Conservation (phyloP, 2,888 invertebrate genomes). For the Drosophila pseudotalamancana region DNA sequence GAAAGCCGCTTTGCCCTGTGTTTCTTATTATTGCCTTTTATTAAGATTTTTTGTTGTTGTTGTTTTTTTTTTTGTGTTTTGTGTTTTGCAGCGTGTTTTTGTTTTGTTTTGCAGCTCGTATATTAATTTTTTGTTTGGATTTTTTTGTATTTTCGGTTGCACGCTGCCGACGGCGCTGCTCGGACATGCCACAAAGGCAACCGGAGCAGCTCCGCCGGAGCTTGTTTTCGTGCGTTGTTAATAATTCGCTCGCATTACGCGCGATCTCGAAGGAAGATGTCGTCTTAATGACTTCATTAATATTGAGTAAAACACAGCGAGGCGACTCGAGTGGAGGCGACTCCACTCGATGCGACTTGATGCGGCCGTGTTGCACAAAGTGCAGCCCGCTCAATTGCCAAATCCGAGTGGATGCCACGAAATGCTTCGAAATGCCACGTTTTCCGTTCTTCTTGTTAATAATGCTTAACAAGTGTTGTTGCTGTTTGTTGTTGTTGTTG, state of each 20-base stretch:
- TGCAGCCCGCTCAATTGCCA: constrained; percentile 62
- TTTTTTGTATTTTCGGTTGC: constrained; percentile 9
- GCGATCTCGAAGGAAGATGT: constrained; percentile 77
- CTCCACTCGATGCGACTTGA: not conserved
- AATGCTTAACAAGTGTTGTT: constrained; percentile 12
- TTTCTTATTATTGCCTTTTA: constrained; percentile 67
- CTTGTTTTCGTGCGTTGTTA: constrained; percentile 77
- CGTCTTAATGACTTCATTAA: constrained; percentile 80
- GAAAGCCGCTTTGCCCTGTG: constrained; percentile 71
- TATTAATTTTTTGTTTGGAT: constrained; percentile 39
- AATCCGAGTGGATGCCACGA: constrained; percentile 30
- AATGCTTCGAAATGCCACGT: constrained; percentile 52
- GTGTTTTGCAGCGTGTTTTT: constrained; percentile 5
- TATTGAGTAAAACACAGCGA: constrained; percentile 74
- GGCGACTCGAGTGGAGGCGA: not conserved
- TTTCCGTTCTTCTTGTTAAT: constrained; percentile 12
- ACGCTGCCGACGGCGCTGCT: constrained; percentile 51
- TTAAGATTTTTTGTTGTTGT: constrained; percentile 27
- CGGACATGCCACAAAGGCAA: constrained; percentile 40
- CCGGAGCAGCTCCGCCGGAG: constrained; percentile 25
- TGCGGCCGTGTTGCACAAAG: constrained; percentile 33
- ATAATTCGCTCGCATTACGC: constrained; percentile 80
- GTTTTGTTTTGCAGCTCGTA: constrained; percentile 28
- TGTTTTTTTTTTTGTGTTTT: constrained; percentile 29
- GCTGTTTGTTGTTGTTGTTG: constrained; percentile 8